Percentiles rank a stretch among this genome's conserved stretches.
phyloP scores from a whole-genome alignment of 2,888 invertebrate species.

The Drosophila mettleri region DNA sequence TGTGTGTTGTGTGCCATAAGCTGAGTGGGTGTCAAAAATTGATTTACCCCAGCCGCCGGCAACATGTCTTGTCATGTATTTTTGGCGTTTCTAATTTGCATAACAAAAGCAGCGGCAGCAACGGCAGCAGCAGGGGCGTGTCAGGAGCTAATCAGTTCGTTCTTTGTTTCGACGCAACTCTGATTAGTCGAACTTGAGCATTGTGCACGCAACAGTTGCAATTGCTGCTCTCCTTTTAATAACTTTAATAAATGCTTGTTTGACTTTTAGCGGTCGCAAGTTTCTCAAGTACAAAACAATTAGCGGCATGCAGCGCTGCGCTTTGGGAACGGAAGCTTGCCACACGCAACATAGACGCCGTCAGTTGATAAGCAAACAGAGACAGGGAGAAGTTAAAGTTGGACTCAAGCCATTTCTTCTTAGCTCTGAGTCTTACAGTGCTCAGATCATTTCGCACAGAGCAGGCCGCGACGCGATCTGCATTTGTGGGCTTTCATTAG shows the following conservation, averaged over 20 bases:
- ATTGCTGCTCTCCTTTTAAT: conserved; percentile 57
- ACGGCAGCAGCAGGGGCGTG: conserved; percentile 40
- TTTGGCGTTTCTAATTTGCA: conserved; percentile 57
- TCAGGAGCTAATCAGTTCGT: conserved; percentile 67
- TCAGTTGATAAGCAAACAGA: conserved; percentile 13
- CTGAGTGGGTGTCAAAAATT: conserved; percentile 64
- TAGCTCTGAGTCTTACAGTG: conserved; percentile 32
- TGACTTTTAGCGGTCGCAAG: conserved; percentile 70
- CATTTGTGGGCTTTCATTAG: conserved; percentile 68
- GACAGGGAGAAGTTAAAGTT: conserved; percentile 16
- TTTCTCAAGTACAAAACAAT: conserved; percentile 76
- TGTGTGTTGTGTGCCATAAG: conserved; percentile 42
- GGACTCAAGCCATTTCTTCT: conserved; percentile 30
- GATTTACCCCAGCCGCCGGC: conserved; percentile 12
- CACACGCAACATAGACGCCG: conserved; percentile 48
- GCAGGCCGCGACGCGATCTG: conserved; percentile 36
- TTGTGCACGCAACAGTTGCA: conserved; percentile 50
- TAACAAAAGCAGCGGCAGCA: conserved; percentile 52
- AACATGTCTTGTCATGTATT: conserved; percentile 16
- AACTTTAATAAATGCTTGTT: conserved; percentile 77
- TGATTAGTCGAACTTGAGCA: conserved; percentile 37
- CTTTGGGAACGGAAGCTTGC: conserved; percentile 74
- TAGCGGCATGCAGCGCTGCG: conserved; percentile 66
- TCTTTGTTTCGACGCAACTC: conserved; percentile 58
- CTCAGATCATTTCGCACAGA: conserved; percentile 38